Conservation (phyloP, 1,140 invertebrate species). For the Cydia pomonella region DNA sequence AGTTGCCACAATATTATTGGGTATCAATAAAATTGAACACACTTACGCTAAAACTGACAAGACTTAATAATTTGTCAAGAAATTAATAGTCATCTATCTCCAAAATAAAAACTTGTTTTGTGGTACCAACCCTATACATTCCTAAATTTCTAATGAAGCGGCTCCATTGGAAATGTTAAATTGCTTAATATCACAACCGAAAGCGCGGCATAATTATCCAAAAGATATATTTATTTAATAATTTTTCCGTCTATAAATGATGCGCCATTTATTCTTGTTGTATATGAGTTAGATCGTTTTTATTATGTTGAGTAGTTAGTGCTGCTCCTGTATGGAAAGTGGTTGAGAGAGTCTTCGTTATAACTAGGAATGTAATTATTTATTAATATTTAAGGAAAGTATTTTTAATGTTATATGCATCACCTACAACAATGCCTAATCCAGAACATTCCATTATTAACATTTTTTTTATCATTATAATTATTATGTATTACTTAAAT, state of each 20-base stretch:
- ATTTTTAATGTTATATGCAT: constrained; percentile 63
- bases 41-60: too few species aligned
- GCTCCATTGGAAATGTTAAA: too few species aligned
- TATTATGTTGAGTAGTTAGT: constrained; percentile 44
- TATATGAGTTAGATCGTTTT: not conserved
- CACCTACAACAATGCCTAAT: constrained; percentile 46
- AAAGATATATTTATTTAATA: too few species aligned
- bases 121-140: too few species aligned
- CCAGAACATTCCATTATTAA: constrained; percentile 61
- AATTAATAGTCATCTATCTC: too few species aligned
- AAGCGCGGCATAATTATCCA: too few species aligned
- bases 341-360: constrained; percentile 59
- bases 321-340: constrained; percentile 56
- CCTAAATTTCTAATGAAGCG: too few species aligned
- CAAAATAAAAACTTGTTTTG: too few species aligned
- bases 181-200: too few species aligned
- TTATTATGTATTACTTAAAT: constrained; percentile 38
- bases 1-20: too few species aligned
- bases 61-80: too few species aligned
- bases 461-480: constrained; percentile 46
- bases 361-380: constrained; percentile 52
- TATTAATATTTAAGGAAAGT: constrained; percentile 55
- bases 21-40: too few species aligned
- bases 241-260: not conserved
- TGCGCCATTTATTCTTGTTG: not conserved